A percentile compares a stretch with the other conserved stretches of the same genome.
Conservation (phyloP, 1,140 invertebrate genomes). For the Drosophila santomea region DNA sequence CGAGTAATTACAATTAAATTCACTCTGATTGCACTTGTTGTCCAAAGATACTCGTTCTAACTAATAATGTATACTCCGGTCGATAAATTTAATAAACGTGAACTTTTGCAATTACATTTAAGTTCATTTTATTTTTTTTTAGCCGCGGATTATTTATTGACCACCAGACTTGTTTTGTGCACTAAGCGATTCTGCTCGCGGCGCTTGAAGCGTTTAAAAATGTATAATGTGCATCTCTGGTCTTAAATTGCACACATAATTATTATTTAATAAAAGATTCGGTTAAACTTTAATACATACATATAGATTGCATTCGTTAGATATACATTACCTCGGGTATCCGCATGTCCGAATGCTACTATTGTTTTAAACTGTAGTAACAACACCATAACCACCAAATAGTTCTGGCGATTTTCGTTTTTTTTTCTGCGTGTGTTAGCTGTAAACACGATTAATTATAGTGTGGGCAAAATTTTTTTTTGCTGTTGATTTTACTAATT, state of each 20-base stretch:
- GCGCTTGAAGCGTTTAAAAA: conserved; percentile 54
- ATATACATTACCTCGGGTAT: neutral
- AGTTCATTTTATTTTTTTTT: conserved; percentile 4
- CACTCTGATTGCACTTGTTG: neutral
- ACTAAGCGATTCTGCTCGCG: conserved; percentile 23
- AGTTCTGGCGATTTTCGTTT: neutral
- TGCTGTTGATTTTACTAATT: conserved; percentile 54
- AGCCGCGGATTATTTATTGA: conserved; percentile 8
- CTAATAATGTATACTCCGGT: conserved; percentile 23
- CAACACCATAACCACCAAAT: no score
- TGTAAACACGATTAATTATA: conserved; percentile 12
- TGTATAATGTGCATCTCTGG: conserved; percentile 40
- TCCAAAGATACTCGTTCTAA: neutral
- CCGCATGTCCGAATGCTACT: neutral
- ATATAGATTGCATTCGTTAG: neutral
- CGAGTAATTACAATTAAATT: neutral
- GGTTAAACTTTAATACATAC: neutral
- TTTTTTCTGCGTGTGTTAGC: neutral
- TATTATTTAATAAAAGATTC: neutral
- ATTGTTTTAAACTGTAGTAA: neutral
- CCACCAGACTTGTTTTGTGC: conserved; percentile 21
- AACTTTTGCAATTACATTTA: neutral
- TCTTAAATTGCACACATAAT: neutral
- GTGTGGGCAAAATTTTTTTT: conserved; percentile 11
- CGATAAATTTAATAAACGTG: conserved; percentile 9